These are phyloP conservation scores for Synodontis membranacea DNA, from an alignment of 2,113 vertebrate genomes.

Conservation along the genomic window DNA sequence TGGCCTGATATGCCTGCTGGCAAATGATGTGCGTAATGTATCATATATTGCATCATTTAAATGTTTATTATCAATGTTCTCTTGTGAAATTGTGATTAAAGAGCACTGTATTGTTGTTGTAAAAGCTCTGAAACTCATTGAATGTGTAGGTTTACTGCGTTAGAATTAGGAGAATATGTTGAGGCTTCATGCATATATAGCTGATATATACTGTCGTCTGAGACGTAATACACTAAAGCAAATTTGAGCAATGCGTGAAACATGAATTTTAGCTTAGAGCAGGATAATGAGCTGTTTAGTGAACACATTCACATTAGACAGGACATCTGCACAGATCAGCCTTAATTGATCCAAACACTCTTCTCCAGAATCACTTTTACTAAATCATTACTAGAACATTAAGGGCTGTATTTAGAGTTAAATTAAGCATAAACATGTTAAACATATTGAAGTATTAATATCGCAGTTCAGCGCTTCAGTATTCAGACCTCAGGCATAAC, in stretches of 20 bases:
- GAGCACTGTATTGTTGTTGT: not conserved
- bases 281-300: not conserved
- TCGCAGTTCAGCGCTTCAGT: not conserved
- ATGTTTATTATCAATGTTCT: constrained; percentile 28
- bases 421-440: not conserved
- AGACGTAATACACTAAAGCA: not conserved
- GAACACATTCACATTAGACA: not conserved
- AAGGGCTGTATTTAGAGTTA: constrained; percentile 27
- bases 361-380: constrained; percentile 5
- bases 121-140: not conserved
- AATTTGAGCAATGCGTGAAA: not conserved
- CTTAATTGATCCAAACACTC: not conserved
- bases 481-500: not conserved
- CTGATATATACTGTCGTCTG: not conserved
- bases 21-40: constrained; percentile 2
- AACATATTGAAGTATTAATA: not conserved
- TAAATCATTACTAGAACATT: not conserved
- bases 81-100: constrained; percentile 14
- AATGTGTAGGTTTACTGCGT: constrained; percentile 23
- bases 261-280: not conserved
- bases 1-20: constrained; percentile 35
- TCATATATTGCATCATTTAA: constrained; percentile 12
- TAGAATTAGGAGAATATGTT: not conserved
- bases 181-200: constrained; percentile 23
- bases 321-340: constrained; percentile 8